These are phyloP conservation scores for Raja brachyura DNA, from an alignment of 2,113 vertebrate species.

Conservation along the genomic window DNA sequence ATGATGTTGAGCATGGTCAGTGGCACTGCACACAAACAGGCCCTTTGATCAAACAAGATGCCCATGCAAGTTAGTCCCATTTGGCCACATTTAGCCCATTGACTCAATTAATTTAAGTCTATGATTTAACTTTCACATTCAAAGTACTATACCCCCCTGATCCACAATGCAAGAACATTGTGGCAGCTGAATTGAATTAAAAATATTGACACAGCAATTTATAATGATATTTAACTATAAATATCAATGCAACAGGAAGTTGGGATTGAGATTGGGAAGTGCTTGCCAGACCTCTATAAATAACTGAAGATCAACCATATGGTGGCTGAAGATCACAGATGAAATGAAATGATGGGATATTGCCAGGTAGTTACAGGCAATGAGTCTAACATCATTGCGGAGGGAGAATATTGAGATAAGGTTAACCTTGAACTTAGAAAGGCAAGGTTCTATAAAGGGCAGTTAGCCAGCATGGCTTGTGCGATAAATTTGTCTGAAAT, in stretches of 20 bases:
- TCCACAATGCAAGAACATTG: slow-evolving; percentile 6
- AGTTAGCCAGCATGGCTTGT: no score
- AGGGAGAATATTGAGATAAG: neutral
- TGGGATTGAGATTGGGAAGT: neutral
- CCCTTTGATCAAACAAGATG: no score
- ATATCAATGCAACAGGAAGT: neutral
- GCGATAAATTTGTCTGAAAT: no score
- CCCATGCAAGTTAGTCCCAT: no score
- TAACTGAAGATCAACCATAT: neutral
- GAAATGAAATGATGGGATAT: neutral
- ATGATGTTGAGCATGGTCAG: neutral
- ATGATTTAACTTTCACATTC: neutral
- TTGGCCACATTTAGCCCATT: no score
- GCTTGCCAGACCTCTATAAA: neutral
- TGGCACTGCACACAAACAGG: no score
- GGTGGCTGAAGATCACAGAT: neutral
- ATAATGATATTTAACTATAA: neutral
- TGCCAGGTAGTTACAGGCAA: neutral
- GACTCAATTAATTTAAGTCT: neutral
- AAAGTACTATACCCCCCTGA: neutral
- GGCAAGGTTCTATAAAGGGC: no score
- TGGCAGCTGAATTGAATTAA: neutral
- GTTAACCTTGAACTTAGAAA: no score
- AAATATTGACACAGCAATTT: neutral
- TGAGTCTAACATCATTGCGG: neutral